These are phyloP conservation scores for Pelobates cultripes DNA, from an alignment of 2,797 vertebrate genomes.

Conservation along the genomic window DNA sequence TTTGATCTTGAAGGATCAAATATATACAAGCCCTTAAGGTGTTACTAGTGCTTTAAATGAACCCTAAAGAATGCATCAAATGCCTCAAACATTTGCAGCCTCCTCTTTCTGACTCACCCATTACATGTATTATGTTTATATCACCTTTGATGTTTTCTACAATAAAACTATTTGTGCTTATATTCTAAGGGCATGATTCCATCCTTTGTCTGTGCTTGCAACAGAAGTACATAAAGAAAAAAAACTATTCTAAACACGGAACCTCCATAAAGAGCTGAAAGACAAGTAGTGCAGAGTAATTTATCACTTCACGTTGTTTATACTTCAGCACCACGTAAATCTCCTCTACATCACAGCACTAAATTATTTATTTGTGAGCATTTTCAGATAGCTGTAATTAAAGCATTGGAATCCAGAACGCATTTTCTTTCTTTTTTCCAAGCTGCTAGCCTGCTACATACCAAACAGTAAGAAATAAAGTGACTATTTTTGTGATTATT, in stretches of 20 bases:
- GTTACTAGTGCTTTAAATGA: background rate
- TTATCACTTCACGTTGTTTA: background rate
- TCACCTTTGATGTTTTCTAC: background rate
- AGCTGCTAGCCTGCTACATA: no score
- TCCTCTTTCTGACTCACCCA: background rate
- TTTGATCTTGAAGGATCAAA: background rate
- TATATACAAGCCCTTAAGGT: background rate
- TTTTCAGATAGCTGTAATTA: background rate
- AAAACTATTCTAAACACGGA: background rate
- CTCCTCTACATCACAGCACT: background rate
- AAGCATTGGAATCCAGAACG: no score
- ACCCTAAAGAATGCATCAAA: background rate
- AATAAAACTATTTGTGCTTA: background rate
- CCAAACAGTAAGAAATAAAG: no score
- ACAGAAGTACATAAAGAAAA: background rate
- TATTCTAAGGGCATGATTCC: background rate
- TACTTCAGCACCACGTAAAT: background rate
- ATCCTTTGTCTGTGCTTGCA: background rate
- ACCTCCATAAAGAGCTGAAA: background rate
- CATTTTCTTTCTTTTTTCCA: no score
- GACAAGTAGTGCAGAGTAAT: conserved; percentile 2
- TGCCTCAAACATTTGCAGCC: background rate
- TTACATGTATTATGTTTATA: background rate
- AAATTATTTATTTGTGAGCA: background rate
- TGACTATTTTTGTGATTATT: no score